Percentiles rank a stretch among this genome's conserved stretches.
Evolutionary conservation across 2,797 vertebrate genomes (phyloP).

Genomic region (Crocidura indochinensis): DNA sequence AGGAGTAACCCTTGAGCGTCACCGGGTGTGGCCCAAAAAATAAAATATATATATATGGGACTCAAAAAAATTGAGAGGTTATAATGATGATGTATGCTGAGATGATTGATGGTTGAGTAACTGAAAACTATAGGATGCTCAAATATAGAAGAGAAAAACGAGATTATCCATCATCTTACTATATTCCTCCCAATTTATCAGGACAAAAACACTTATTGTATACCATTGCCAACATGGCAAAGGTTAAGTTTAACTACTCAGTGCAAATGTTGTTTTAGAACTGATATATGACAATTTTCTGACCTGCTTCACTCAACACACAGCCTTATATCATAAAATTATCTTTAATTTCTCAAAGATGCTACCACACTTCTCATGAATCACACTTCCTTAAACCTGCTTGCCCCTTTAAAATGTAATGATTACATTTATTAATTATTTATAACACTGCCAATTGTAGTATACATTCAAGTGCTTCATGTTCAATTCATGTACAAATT

Average conservation of each 20-base stretch:
- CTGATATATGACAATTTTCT: not conserved
- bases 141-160: not conserved
- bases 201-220: not conserved
- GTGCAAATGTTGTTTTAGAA: not conserved
- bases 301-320: not conserved
- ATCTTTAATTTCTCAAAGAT: not conserved
- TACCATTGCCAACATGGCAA: not conserved
- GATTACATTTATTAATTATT: not conserved
- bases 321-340: not conserved
- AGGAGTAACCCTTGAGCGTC: too few relatives aligned
- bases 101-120: not conserved
- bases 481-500: not conserved
- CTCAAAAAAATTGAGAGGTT: not conserved
- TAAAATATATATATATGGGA: too few relatives aligned
- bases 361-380: not conserved
- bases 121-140: not conserved
- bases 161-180: not conserved
- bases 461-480: not conserved
- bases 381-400: not conserved
- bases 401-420: not conserved
- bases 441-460: not conserved
- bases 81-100: not conserved
- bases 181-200: not conserved
- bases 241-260: not conserved
- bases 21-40: too few relatives aligned